Base-by-base conservation (phyloP, 2,113 vertebrate genomes). In the Arizona elegans region DNA sequence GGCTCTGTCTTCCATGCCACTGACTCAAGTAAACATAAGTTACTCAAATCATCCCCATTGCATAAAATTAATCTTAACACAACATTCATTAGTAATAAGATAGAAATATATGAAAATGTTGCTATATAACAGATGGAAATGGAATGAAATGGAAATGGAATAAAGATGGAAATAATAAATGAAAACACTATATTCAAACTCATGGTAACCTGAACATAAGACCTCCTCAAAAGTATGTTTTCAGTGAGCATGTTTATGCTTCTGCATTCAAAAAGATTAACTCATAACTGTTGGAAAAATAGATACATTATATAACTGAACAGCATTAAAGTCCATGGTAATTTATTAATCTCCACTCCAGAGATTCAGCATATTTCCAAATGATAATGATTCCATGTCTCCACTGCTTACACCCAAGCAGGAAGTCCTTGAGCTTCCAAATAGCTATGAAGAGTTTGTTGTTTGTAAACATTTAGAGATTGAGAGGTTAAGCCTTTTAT, bases 1-100 rank as follows among this genome's bases (percentile, higher is more conserved):
- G 53, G 29, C 38, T 90, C n/a, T 0, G 0, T 53, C 88, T 75
- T 2, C 50, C 8, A 43, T 89, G 62, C 50, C 52, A 23, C 0
- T 5, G 86, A 91, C 29, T 5, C 50, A 92, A 93, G 29, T 43
- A 92, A 93, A 29, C 0, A 4, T 29, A 54, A 4, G 91, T 50
- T 23, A n/a, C 58, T 11, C 29, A 55, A 11, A 58, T 23, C 21
- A 29, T 33, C 26, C 21, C 17, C 33, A 52, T n/a, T 23, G 26
- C 19, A 88, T 33, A 26, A 54, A 87, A 15, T 6, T 1, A 10
- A 7, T 4, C 62, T 13, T 8, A 3, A 58, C 54, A 81, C 23
- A 54, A 91, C 90, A 85, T 91, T 38, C 23, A 54, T 15, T 8
- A 88, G 26, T 8, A 29, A 87, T n/a, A 0, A 17, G 62, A 23